Conservation (phyloP, 2,113 vertebrate species). For the Tonatia bakeri region DNA sequence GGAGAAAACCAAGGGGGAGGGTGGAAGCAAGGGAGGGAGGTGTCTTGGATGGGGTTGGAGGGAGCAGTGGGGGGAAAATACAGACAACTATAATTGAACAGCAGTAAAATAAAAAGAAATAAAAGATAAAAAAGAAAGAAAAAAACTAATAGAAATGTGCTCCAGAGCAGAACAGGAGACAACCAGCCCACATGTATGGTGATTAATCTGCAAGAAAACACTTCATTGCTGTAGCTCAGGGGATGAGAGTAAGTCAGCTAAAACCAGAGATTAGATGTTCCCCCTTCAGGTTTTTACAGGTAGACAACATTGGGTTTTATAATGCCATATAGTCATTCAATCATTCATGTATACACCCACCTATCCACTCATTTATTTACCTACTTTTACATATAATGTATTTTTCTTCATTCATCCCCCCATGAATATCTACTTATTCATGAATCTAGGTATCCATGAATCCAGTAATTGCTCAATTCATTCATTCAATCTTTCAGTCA, state of each 20-base stretch:
- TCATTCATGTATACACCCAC: background rate
- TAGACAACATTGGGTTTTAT: background rate
- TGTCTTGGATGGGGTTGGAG: too few relatives aligned
- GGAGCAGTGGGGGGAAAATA: too few relatives aligned
- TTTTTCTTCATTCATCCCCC: background rate
- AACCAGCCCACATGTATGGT: background rate
- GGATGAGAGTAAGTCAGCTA: background rate
- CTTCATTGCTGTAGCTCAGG: background rate
- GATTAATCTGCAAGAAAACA: background rate
- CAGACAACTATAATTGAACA: too few relatives aligned
- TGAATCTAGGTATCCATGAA: background rate
- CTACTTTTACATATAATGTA: background rate
- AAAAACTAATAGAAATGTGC: background rate
- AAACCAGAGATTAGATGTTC: background rate
- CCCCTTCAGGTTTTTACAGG: background rate
- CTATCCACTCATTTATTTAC: background rate
- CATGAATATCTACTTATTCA: background rate
- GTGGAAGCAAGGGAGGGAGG: too few relatives aligned
- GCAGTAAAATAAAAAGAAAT: too few relatives aligned
- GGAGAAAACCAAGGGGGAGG: too few relatives aligned
- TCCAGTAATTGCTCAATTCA: background rate
- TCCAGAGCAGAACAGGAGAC: background rate
- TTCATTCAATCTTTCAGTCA: background rate
- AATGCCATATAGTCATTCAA: background rate
- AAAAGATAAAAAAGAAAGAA: too few relatives aligned